Percentiles rank a stretch among this genome's conserved stretches.
Conservation (phyloP, 2,113 vertebrate species). For the Scortum barcoo region DNA sequence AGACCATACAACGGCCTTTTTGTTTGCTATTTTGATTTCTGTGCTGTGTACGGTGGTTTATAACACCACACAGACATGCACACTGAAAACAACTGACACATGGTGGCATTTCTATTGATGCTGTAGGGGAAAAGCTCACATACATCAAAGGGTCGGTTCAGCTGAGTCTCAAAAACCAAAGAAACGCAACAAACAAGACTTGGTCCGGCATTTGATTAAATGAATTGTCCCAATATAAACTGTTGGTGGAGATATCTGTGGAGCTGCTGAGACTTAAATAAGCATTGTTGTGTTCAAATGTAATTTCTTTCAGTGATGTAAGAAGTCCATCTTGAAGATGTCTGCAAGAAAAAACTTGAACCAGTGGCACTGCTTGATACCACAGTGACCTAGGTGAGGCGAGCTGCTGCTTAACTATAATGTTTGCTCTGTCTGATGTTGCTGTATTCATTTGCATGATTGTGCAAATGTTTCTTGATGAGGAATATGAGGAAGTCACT, state of each 20-base stretch:
- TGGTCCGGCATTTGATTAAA: neutral
- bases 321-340: too few relatives aligned
- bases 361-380: neutral
- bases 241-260: neutral
- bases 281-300: neutral
- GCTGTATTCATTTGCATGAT: slow-evolving; percentile 45
- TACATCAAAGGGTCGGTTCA: neutral
- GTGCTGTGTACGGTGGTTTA: slow-evolving; percentile 53
- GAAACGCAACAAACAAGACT: neutral
- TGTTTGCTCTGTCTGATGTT: neutral
- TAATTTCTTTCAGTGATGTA: neutral
- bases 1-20: slow-evolving; percentile 17
- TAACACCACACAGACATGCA: neutral
- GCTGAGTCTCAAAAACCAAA: too few relatives aligned
- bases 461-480: slow-evolving; percentile 43
- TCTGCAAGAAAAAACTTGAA: neutral
- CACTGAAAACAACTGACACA: neutral
- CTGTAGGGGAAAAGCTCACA: neutral
- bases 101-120: neutral
- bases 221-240: neutral
- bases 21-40: slow-evolving; percentile 58
- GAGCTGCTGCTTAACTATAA: neutral
- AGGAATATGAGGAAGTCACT: slow-evolving; percentile 42
- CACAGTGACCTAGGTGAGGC: too few relatives aligned
- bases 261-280: neutral